Base-by-base conservation (phyloP, 2,113 vertebrate genomes). In the Procavia capensis region DNA sequence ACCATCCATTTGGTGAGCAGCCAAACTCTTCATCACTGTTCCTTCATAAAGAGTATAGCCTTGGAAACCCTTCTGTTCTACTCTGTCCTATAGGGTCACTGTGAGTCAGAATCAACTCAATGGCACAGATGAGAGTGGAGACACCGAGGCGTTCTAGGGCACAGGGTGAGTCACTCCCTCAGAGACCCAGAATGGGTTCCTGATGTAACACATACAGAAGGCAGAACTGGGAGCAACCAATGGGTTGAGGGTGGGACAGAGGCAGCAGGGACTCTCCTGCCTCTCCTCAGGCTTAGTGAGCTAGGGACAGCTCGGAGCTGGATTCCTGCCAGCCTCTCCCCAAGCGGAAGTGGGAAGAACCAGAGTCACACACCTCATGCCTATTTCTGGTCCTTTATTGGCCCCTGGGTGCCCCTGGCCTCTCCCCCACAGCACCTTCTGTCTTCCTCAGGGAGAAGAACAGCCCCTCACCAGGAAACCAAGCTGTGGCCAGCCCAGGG, bases 301-400 rank as follows among this genome's bases (percentile, higher is more conserved):
- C 50, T 1, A n/a, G 8, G 17, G 22, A 31, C 19, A 66, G 34
- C 13, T 10, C 9, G 47, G 19, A 4, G 8, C 70, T 63, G 14
- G 64, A 1, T 0, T 36, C 57, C 50, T 1, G 10, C 17, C 45
- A n/a, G 34, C 1, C 0, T 5, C 79, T 4, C 16, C 43, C 24
- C 34, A 2, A 0, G 6, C 50, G 47, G 11, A 31, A 5, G 22
- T 0, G 9, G 54, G 47, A 50, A 43, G 39, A 43, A 36, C 6
- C 22, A 22, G 6, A 63, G 7, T 0, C 4, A 2, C 16, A 25
- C 3, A 6, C 6, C 1, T 17, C 43, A 14, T 36, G 36, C 20
- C 74, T 79, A 16, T 9, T 36, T 72, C 29, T 3, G 2, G 34
- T 61, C 57, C 41, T 96, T 96, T 97, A 96, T 14, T 91, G 54